phyloP scores from a whole-genome alignment of 2,113 vertebrate species.

The Eubucco bourcierii region DNA sequence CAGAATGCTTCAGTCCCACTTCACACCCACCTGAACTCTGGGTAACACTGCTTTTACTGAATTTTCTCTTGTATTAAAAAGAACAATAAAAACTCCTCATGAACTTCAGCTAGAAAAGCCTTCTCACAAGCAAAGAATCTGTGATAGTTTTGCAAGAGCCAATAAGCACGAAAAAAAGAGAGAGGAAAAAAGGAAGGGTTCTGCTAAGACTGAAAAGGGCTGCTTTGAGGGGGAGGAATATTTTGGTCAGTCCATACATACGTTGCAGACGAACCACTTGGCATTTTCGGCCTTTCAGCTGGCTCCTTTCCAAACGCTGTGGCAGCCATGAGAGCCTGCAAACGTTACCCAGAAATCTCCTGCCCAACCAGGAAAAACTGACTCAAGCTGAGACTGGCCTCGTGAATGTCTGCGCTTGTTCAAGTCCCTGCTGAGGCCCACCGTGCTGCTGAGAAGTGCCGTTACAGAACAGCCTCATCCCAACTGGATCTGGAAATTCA shows the following conservation, averaged over 20 bases:
- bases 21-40: not conserved
- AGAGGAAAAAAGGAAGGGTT: not conserved
- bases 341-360: not conserved
- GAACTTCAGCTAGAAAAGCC: not conserved
- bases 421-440: not conserved
- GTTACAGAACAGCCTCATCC: not conserved
- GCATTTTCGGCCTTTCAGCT: not conserved
- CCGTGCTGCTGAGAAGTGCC: not conserved
- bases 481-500: constrained; percentile 57
- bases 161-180: not conserved
- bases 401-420: not conserved
- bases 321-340: not conserved
- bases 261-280: not conserved
- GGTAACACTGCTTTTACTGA: not conserved
- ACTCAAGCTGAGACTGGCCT: not conserved
- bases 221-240: not conserved
- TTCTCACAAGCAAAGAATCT: not conserved
- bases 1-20: not conserved
- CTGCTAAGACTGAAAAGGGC: not conserved
- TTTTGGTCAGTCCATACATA: not conserved
- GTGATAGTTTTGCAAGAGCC: not conserved
- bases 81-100: not conserved
- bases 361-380: not conserved
- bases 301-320: not conserved
- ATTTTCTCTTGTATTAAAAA: not conserved